These are phyloP conservation scores for Corbicula japonica DNA, from an alignment of 2,888 invertebrate genomes.

Conservation along the genomic window DNA sequence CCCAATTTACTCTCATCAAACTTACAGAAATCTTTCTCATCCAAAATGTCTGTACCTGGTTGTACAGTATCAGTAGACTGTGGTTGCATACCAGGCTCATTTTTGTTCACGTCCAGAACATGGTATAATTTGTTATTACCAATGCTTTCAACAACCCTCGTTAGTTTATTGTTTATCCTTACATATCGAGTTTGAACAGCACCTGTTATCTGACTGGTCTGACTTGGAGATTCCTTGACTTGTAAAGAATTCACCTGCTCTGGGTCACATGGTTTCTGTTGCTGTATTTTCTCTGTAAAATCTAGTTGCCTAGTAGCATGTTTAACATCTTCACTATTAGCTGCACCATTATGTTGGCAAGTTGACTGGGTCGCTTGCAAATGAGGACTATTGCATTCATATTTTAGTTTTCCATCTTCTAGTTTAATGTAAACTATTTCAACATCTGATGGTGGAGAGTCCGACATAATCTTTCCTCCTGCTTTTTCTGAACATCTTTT, in stretches of 20 bases:
- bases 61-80: too few species aligned
- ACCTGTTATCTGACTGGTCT: neutral
- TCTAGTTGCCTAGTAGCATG: neutral
- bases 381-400: neutral
- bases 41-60: too few species aligned
- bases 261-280: neutral
- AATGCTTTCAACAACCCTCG: constrained; percentile 7
- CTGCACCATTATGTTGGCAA: too few species aligned
- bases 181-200: constrained; percentile 3
- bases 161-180: constrained; percentile 25
- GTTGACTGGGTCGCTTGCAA: too few species aligned
- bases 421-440: constrained; percentile 32
- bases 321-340: neutral
- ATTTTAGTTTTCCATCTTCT: constrained; percentile 23
- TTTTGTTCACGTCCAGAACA: neutral
- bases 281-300: neutral
- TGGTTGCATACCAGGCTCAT: too few species aligned
- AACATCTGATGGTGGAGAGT: neutral
- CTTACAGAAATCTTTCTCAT: too few species aligned
- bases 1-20: too few species aligned
- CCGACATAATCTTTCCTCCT: neutral
- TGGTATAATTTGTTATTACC: neutral
- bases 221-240: neutral
- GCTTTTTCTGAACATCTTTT: neutral
- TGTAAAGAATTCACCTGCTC: neutral